Evolutionary conservation across 1,140 invertebrate genomes (phyloP), one percentile per base, ranked within the genome.

Genomic region (Colletes gigas): DNA sequence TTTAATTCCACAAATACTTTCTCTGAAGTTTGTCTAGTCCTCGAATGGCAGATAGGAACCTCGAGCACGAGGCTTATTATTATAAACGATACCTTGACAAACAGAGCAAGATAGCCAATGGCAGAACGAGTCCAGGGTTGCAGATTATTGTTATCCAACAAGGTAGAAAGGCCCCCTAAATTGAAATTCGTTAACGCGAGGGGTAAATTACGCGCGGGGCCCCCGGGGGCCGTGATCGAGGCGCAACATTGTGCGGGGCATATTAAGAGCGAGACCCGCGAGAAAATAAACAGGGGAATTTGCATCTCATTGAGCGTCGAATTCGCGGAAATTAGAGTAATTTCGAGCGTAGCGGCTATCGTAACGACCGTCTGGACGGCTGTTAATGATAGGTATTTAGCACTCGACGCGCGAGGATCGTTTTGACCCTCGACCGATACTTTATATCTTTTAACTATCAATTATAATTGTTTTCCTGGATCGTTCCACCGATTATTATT

Each of bases 301-400:
- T 74, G 71, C 78, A 73, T 80, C 71, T 74, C 78, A 66, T 74
- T 19, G 44, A 6, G n/a, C 17, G 30, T 6, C 30, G 50, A 47
- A 72, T 72, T 80, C 78, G 60, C 57, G 52, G 71, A 80, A 80
- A 80, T 66, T 66, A 52, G 78, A 80, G 69, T 74, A 74, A 80
- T 74, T 80, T 80, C 54, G 44, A 74, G 78, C 68, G 55, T 63
- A 4, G 14, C 41, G 59, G 59, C 47, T 44, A 72, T 78, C 68
- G 68, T 78, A 72, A 78, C 76, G 68, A 12, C 76, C 68, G 47
- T 54, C 76, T 21, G 39, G 10, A 50, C 52, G 59, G 47, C 59
- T 72, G 69, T 63, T 78, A 78, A 78, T 78, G 72, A 72, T 78
- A 72, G 76, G 39, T 63, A 78, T 78, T 78, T 71, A 71, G 39